These are phyloP conservation scores for Aphaenogaster rudis DNA, from an alignment of 1,140 invertebrate species.

Conservation along the genomic window DNA sequence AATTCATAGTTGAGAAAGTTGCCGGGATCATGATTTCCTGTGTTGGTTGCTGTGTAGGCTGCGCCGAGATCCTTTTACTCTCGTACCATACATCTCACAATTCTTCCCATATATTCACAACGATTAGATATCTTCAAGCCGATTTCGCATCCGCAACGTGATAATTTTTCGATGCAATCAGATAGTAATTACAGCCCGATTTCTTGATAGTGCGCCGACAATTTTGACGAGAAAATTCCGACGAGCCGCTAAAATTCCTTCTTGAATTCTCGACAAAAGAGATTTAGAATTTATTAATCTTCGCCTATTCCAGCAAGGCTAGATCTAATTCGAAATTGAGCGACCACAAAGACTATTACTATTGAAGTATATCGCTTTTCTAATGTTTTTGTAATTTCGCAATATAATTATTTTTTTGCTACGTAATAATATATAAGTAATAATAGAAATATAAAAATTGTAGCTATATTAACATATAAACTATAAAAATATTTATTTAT, in stretches of 20 bases:
- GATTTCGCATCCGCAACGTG: constrained; percentile 13
- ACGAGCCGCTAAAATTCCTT: constrained; percentile 1
- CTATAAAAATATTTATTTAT: background rate
- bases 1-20: constrained; percentile 53
- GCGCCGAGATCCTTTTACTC: constrained; percentile 36
- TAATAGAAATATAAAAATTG: constrained; percentile 1
- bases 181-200: constrained; percentile 19
- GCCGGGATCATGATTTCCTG: constrained; percentile 15
- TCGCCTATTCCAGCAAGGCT: background rate
- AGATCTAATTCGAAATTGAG: background rate
- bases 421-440: background rate
- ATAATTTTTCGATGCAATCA: constrained; percentile 34
- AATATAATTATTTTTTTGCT: background rate
- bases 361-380: background rate
- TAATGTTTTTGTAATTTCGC: background rate
- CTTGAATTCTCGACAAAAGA: background rate
- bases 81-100: constrained; percentile 11
- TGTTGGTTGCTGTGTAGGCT: background rate
- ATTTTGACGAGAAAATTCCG: constrained; percentile 10
- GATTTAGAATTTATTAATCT: background rate
- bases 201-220: background rate
- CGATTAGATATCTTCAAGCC: background rate
- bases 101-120: constrained; percentile 20
- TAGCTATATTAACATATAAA: background rate
- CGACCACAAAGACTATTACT: background rate